These are phyloP conservation scores for Chironomus tentans DNA, from an alignment of 2,888 invertebrate species.

Conservation along the genomic window DNA sequence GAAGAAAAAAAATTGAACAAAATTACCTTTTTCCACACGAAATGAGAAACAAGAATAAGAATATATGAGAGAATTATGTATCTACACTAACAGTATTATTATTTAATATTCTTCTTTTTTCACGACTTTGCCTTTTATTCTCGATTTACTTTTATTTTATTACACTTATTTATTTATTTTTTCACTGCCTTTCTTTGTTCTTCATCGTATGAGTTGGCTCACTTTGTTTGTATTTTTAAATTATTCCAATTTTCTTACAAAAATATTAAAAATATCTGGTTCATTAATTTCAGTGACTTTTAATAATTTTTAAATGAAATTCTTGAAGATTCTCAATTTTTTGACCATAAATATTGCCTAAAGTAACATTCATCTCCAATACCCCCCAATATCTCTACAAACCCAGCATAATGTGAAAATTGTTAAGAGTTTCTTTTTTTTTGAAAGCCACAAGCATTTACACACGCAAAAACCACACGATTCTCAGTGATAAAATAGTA, in stretches of 20 bases:
- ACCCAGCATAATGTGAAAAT: no score
- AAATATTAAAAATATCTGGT: no score
- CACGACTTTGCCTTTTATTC: background rate
- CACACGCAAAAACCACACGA: background rate
- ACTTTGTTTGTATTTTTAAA: no score
- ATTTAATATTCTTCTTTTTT: slow-evolving; percentile 14
- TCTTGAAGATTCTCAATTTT: no score
- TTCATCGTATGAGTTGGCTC: background rate
- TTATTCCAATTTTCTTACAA: no score
- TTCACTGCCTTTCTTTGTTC: background rate
- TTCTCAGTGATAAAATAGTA: background rate
- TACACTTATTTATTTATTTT: background rate
- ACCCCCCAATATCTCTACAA: no score
- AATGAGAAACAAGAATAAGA: background rate
- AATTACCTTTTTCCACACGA: slow-evolving; percentile 26
- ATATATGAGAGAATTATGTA: background rate
- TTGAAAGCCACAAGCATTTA: background rate
- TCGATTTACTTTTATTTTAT: background rate
- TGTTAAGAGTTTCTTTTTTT: no score
- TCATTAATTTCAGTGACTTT: no score
- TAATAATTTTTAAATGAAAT: no score
- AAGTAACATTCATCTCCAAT: no score
- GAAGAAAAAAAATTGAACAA: background rate
- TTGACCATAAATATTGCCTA: no score
- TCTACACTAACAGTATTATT: slow-evolving; percentile 13